These are phyloP conservation scores for Strongylocentrotus purpuratus DNA, from an alignment of 35 echinoderm and acorn worm species.

Conservation along the genomic window DNA sequence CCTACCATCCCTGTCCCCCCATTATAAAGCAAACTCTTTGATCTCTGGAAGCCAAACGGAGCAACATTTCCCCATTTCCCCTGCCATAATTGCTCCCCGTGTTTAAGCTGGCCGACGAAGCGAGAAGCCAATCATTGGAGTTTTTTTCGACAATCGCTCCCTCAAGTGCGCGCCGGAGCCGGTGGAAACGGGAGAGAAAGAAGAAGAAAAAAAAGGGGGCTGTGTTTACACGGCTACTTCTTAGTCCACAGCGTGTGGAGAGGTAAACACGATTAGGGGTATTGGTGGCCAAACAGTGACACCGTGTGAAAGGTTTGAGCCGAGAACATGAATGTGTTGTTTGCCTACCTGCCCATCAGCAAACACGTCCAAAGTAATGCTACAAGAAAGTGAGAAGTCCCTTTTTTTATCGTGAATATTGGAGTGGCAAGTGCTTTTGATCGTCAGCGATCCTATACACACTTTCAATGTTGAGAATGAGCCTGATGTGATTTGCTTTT, in stretches of 20 bases:
- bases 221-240: background rate
- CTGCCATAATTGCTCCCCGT: background rate
- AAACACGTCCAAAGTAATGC: background rate
- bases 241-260: background rate
- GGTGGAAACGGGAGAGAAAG: background rate
- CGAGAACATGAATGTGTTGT: background rate
- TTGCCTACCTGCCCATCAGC: background rate
- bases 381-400: background rate
- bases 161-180: background rate
- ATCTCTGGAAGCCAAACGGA: background rate
- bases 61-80: conserved; percentile 9
- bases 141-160: background rate
- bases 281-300: background rate
- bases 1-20: background rate
- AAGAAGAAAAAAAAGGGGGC: background rate
- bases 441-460: background rate
- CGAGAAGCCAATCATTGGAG: background rate
- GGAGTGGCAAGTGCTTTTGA: background rate
- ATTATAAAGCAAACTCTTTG: background rate
- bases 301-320: background rate
- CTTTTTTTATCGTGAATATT: background rate
- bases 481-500: background rate
- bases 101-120: background rate
- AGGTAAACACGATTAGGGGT: background rate
- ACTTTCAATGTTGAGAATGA: background rate